Percentiles rank a stretch among this genome's conserved stretches.
phyloP scores from a whole-genome alignment of 2,797 vertebrate genomes.

The Helostoma temminkii region DNA sequence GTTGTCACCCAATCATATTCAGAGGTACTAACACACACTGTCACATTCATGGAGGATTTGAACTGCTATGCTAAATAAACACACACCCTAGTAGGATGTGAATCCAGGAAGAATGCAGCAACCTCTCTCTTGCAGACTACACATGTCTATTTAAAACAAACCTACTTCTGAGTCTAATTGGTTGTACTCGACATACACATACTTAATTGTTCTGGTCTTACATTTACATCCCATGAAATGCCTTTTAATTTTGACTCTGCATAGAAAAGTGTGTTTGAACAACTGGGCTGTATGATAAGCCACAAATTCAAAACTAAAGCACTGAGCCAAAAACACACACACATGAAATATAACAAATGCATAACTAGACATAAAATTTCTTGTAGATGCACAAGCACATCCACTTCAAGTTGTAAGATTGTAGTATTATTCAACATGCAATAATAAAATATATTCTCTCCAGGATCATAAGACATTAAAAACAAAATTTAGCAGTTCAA shows the following conservation, averaged over 20 bases:
- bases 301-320: constrained; percentile 48
- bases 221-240: constrained; percentile 22
- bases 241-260: constrained; percentile 22
- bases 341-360: too few relatives aligned
- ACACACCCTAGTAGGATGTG: constrained; percentile 34
- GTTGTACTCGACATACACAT: too few relatives aligned
- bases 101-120: constrained; percentile 14
- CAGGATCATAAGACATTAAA: neutral
- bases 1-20: constrained; percentile 15
- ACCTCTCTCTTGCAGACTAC: neutral
- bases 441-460: neutral
- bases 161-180: neutral
- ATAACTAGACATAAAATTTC: constrained; percentile 8
- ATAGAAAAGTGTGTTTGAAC: constrained; percentile 55
- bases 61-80: constrained; percentile 28
- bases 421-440: neutral
- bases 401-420: neutral
- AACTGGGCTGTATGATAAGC: constrained; percentile 61
- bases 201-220: too few relatives aligned
- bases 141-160: neutral
- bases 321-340: neutral
- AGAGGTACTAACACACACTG: constrained; percentile 9
- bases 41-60: neutral
- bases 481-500: constrained; percentile 2
- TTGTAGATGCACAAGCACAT: neutral